Base-by-base conservation (phyloP, 2,888 invertebrate species). In the Tineola bisselliella region DNA sequence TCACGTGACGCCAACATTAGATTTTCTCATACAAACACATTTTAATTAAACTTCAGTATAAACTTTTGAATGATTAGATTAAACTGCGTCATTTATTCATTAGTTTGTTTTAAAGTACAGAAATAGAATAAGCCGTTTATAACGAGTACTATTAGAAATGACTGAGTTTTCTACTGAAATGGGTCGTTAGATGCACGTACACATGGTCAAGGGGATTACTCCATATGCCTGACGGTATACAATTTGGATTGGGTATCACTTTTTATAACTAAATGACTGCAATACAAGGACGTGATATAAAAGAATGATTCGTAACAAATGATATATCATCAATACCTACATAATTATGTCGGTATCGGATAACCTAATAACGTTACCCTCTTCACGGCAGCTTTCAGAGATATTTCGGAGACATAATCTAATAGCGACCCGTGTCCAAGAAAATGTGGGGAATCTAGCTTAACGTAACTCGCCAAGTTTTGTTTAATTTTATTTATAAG, bases 341-440 rank as follows among this genome's bases (percentile, higher is more conserved):
- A 48, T 48, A 48, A 48, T 48, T 48, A 48, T 48, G 48, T 48
- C 48, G 15, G 54, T 73, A 77, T 76, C 72, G 70, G 76, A 75
- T 77, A 77, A 79, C 73, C 70, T 79, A 71, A 74, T 81, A 79
- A 76, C 69, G 67, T 48, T 68, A 76, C 80, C 80, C 80, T 80
- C 74, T 75, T 80, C 48, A 48, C 48, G 48, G 48, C 48, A 56
- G 25, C 56, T 30, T 56, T 30, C 56, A 56, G 25, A 56, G 19
- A 56, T 70, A 70, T 74, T 74, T 70, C 67, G 63, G 66, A 70
- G 71, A 69, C 70, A 72, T 76, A 76, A 77, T 76, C 73, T 75
- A 74, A 77, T 70, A 68, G 72, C 67, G 73, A 69, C 74, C 72
- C 67, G 64, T 68, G 65, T 66, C 63, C 59, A 38, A 59, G 59